Conservation (phyloP, 2,888 invertebrate genomes). For the Nymphalis c-album region DNA sequence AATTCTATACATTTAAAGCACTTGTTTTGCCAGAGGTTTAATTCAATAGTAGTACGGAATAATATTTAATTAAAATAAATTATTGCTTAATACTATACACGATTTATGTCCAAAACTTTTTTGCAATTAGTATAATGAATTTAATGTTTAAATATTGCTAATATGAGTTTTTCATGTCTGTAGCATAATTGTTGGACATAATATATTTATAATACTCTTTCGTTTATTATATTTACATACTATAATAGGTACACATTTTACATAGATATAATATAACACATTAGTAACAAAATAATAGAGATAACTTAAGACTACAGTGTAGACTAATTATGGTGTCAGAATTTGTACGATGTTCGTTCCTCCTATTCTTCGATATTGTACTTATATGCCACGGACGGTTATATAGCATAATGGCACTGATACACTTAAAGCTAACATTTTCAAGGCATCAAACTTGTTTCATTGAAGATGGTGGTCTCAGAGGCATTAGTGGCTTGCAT, state of each 20-base stretch:
- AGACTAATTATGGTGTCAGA: slow-evolving; percentile 17
- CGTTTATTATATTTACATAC: slow-evolving; percentile 19
- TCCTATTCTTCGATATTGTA: slow-evolving; percentile 36
- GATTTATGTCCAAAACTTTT: slow-evolving; percentile 5
- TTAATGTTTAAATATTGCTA: not conserved
- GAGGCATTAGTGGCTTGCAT: slow-evolving; percentile 38
- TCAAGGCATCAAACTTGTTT: slow-evolving; percentile 40
- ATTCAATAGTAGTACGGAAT: not conserved
- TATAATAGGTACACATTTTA: slow-evolving; percentile 28
- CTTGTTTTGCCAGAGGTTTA: slow-evolving; percentile 7
- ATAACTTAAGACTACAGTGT: slow-evolving; percentile 19
- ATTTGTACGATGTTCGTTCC: slow-evolving; percentile 16
- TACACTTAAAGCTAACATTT: slow-evolving; percentile 31
- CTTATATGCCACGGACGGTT: slow-evolving; percentile 50
- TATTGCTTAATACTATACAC: slow-evolving; percentile 1
- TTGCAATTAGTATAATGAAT: not conserved
- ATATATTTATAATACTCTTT: slow-evolving; percentile 22
- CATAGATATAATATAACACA: slow-evolving; percentile 16
- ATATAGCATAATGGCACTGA: slow-evolving; percentile 53
- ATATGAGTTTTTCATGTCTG: not conserved
- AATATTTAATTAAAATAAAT: slow-evolving; percentile 8
- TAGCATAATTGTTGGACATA: slow-evolving; percentile 1
- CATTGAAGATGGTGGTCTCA: slow-evolving; percentile 31
- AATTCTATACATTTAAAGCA: slow-evolving; percentile 6
- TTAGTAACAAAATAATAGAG: slow-evolving; percentile 18